Evolutionary conservation across 2,113 vertebrate genomes (phyloP).

Genomic region (Xyrauchen texanus): DNA sequence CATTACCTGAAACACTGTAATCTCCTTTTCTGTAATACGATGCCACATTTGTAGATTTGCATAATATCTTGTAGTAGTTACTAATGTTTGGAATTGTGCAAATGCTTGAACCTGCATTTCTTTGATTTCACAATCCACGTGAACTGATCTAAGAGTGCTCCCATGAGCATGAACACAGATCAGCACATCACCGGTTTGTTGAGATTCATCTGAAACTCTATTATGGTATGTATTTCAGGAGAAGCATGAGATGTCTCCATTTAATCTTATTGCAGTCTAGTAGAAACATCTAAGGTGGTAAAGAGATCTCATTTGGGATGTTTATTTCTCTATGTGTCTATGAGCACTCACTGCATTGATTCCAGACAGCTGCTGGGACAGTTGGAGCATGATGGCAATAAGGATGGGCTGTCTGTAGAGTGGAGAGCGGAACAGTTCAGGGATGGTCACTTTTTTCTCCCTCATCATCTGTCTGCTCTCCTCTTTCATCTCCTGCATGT

Average conservation of each 20-base stretch:
- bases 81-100: no score
- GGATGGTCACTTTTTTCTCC: constrained; percentile 94
- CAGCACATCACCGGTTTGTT: no score
- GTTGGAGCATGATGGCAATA: constrained; percentile 86
- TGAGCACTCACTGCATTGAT: constrained; percentile 89
- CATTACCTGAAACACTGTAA: no score
- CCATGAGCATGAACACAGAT: no score
- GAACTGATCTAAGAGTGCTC: no score
- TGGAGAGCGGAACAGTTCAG: constrained; percentile 85
- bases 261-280: no score
- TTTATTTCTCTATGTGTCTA: background rate
- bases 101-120: no score
- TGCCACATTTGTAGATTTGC: no score
- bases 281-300: background rate
- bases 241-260: background rate
- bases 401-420: constrained; percentile 91
- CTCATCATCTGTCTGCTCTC: constrained; percentile 96
- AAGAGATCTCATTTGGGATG: background rate
- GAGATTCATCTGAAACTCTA: no score
- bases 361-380: constrained; percentile 97
- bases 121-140: no score
- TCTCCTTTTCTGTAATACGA: no score
- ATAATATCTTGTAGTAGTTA: no score
- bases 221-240: background rate
- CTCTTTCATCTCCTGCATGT: constrained; percentile 98